These are phyloP conservation scores for Hephaestus fuliginosus DNA, from an alignment of 2,797 vertebrate genomes.

Conservation along the genomic window DNA sequence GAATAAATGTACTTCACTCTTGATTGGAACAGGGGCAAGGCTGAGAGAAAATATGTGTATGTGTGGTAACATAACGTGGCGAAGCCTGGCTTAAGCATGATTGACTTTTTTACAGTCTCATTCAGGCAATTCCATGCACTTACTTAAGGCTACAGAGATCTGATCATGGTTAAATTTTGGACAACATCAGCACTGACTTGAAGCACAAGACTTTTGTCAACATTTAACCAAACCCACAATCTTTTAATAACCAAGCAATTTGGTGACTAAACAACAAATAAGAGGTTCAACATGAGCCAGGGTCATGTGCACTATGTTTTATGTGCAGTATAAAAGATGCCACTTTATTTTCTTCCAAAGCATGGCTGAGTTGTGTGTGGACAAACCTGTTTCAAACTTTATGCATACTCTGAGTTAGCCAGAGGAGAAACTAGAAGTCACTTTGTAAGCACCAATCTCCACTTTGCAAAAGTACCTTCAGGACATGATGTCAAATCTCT, in stretches of 20 bases:
- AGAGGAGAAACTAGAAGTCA: constrained; percentile 6
- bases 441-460: constrained; percentile 8
- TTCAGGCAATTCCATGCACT: no score
- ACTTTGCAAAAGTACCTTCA: background rate
- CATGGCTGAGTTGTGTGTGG: background rate
- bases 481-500: constrained; percentile 29
- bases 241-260: constrained; percentile 2
- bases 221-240: constrained; percentile 26
- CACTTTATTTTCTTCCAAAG: background rate
- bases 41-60: background rate
- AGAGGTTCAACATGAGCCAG: background rate
- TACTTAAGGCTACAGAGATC: no score
- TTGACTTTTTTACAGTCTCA: no score
- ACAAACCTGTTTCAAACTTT: no score
- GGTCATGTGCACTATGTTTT: background rate
- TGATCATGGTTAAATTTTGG: no score
- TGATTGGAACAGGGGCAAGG: background rate
- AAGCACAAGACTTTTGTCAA: constrained; percentile 13
- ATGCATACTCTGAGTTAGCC: background rate
- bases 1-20: background rate
- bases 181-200: background rate
- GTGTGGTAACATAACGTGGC: background rate
- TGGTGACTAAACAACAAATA: constrained; percentile 18
- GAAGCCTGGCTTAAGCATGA: background rate
- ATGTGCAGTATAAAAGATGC: background rate